A percentile compares a stretch with the other conserved stretches of the same genome.
Evolutionary conservation across 2,888 invertebrate genomes (phyloP).

Genomic region (Drosophila diplacantha): DNA sequence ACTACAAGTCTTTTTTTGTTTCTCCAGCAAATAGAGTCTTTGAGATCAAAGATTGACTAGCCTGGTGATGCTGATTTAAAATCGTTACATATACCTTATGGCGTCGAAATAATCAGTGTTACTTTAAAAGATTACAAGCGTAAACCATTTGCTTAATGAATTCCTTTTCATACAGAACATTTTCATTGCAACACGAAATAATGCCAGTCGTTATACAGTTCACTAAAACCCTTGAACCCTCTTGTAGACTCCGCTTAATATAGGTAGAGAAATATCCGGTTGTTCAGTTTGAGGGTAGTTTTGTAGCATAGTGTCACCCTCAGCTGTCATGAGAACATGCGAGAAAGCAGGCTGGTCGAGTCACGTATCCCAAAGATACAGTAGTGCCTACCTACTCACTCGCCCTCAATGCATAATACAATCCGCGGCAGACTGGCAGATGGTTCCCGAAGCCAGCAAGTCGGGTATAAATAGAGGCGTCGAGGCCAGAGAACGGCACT

Average conservation of each 20-base stretch:
- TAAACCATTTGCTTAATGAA: background rate
- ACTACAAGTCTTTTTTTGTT: background rate
- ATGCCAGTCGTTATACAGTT: background rate
- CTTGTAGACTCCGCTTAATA: background rate
- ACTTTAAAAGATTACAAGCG: background rate
- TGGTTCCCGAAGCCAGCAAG: constrained; percentile 41
- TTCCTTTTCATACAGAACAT: background rate
- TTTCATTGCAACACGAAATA: background rate
- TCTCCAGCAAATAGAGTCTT: background rate
- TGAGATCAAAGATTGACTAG: background rate
- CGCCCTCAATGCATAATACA: constrained; percentile 26
- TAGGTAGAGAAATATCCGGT: background rate
- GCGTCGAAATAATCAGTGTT: background rate
- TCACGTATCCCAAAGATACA: constrained; percentile 20
- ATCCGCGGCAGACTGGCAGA: constrained; percentile 28
- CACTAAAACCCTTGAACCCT: background rate
- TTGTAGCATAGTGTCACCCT: constrained; percentile 18
- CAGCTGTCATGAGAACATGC: constrained; percentile 3
- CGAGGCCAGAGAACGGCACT: constrained; percentile 35
- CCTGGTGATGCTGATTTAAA: background rate
- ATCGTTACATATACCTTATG: background rate
- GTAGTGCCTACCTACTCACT: constrained; percentile 10
- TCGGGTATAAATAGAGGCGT: constrained; percentile 52
- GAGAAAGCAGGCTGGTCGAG: constrained; percentile 18
- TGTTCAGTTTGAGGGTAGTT: constrained; percentile 13